Conservation (phyloP, 2,113 vertebrate species). For the Progne subis region DNA sequence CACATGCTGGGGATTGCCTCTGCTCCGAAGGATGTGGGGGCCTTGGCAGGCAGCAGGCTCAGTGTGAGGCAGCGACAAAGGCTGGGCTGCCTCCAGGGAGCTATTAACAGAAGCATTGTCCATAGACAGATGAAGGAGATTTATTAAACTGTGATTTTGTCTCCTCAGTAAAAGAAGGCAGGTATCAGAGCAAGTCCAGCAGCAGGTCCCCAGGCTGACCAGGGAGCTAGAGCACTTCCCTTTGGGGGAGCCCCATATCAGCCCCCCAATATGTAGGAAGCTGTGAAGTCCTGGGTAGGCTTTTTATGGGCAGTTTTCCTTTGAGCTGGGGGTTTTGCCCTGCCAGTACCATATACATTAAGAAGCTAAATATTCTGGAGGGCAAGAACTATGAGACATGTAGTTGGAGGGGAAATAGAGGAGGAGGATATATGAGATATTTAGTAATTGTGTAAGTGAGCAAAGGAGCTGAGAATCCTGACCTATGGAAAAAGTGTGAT, state of each 20-base stretch:
- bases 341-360: background rate
- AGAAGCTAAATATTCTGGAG: background rate
- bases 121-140: background rate
- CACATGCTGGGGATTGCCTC: background rate
- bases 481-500: background rate
- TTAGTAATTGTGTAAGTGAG: background rate
- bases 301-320: background rate
- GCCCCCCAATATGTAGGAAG: fast-evolving
- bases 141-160: background rate
- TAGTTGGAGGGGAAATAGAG: background rate
- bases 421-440: background rate
- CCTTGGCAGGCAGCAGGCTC: background rate
- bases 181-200: fast-evolving
- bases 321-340: background rate
- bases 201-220: background rate
- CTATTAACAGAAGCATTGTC: background rate
- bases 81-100: background rate
- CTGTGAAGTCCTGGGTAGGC: background rate
- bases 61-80: fast-evolving
- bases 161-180: background rate
- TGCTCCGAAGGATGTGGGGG: fast-evolving
- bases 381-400: background rate
- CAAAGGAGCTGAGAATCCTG: background rate
- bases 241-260: background rate
- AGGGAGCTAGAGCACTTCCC: background rate